Conservation (phyloP, 2,113 vertebrate species). For the Microcebus jonahi region DNA sequence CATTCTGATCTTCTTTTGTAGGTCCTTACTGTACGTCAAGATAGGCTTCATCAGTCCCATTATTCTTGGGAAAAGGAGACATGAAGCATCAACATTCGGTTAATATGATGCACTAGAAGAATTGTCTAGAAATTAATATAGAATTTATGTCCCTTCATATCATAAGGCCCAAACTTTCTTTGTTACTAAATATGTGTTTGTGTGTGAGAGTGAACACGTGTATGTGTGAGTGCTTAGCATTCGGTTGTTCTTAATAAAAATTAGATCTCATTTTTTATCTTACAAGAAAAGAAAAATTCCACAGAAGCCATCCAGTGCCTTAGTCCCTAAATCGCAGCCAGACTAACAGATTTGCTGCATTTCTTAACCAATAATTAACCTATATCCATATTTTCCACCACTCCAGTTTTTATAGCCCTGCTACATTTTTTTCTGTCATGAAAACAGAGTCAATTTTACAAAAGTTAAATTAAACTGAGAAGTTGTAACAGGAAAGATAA, state of each 20-base stretch:
- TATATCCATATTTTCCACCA: neutral
- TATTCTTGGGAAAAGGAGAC: neutral
- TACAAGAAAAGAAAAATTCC: neutral
- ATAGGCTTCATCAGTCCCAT: neutral
- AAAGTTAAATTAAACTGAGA: neutral
- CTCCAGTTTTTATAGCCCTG: neutral
- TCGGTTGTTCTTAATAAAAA: neutral
- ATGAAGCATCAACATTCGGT: neutral
- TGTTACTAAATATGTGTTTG: neutral
- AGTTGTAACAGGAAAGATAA: neutral
- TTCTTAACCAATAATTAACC: neutral
- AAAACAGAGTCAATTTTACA: neutral
- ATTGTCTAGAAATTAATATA: neutral
- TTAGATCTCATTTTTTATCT: neutral
- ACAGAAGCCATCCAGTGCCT: neutral
- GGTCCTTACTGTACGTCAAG: neutral
- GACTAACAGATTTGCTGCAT: neutral
- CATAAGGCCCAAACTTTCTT: neutral
- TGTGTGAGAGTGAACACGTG: neutral
- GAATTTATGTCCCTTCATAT: neutral
- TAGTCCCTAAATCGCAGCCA: neutral
- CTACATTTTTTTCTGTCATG: neutral
- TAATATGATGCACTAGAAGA: neutral
- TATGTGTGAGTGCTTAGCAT: neutral
- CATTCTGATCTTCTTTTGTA: neutral